Percentiles rank a stretch among this genome's conserved stretches.
Conservation (phyloP, 2,888 invertebrate species). For the Epirrhoe alternata region DNA sequence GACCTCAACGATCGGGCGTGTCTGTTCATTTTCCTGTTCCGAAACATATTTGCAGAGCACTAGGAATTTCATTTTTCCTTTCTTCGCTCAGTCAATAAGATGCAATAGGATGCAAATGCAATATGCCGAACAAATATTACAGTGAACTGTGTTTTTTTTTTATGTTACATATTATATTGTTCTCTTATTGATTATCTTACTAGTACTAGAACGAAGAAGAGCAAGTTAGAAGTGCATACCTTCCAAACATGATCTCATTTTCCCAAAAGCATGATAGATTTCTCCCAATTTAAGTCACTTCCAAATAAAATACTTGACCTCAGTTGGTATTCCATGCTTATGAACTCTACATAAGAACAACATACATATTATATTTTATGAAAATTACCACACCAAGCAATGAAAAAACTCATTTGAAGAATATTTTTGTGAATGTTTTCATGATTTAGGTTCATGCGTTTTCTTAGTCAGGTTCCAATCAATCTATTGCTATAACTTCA, state of each 20-base stretch:
- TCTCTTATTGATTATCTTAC: not conserved
- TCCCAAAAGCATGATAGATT: too few species aligned
- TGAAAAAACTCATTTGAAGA: not conserved
- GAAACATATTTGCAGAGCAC: constrained; percentile 49
- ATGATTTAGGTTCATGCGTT: not conserved
- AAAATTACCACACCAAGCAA: not conserved
- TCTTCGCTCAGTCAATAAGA: constrained; percentile 24
- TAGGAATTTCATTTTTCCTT: constrained; percentile 48
- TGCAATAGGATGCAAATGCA: constrained; percentile 18
- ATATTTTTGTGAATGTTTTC: not conserved
- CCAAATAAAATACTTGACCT: too few species aligned
- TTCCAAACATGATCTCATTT: too few species aligned
- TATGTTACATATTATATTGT: not conserved
- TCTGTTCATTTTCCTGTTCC: constrained; percentile 44
- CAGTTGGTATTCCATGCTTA: too few species aligned
- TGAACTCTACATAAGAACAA: too few species aligned
- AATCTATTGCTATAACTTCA: constrained; percentile 14
- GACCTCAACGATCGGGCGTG: constrained; percentile 19
- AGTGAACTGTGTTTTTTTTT: not conserved
- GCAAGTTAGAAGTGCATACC: too few species aligned
- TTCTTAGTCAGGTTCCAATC: not conserved
- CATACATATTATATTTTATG: too few species aligned
- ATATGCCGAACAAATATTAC: constrained; percentile 23
- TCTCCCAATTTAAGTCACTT: too few species aligned
- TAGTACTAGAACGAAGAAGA: too few species aligned